These are phyloP conservation scores for Equus quagga DNA, from an alignment of 2,113 vertebrate species.

Conservation along the genomic window DNA sequence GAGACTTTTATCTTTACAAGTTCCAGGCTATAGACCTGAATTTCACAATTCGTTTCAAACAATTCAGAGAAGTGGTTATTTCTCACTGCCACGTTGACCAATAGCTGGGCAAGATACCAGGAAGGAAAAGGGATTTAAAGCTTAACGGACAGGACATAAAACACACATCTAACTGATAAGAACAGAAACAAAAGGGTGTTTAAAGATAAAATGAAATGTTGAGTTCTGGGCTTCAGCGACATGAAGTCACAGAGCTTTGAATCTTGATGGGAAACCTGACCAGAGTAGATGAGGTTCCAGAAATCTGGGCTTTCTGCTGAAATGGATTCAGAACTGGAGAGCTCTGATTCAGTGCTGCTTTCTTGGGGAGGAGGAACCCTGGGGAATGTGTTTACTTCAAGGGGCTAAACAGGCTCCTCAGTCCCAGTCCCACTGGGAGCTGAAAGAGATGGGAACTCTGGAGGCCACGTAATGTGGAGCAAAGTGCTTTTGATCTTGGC, in stretches of 20 bases:
- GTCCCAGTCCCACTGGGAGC: neutral
- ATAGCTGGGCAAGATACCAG: conserved; percentile 66
- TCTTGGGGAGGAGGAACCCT: neutral
- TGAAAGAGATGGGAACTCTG: too few relatives aligned
- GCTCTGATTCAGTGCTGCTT: neutral
- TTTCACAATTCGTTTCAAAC: conserved; percentile 72
- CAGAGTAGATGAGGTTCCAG: conserved; percentile 58
- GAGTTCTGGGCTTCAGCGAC: conserved; percentile 5
- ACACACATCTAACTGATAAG: conserved; percentile 68
- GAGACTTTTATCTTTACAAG: conserved; percentile 23
- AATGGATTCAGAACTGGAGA: neutral
- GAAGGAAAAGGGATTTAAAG: conserved; percentile 76
- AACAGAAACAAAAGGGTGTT: conserved; percentile 72
- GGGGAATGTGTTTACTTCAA: neutral
- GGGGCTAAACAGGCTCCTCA: too few relatives aligned
- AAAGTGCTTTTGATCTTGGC: too few relatives aligned
- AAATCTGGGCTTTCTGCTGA: conserved; percentile 49
- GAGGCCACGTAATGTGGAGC: too few relatives aligned
- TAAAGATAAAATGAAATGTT: conserved; percentile 74
- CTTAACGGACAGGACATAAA: conserved; percentile 76
- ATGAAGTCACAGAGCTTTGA: conserved; percentile 51
- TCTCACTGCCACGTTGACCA: conserved; percentile 52
- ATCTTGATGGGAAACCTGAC: conserved; percentile 67
- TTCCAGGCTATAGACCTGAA: conserved; percentile 29
- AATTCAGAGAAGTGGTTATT: conserved; percentile 56